Base-by-base conservation (phyloP, 2,113 vertebrate species). In the Colossoma macropomum region DNA sequence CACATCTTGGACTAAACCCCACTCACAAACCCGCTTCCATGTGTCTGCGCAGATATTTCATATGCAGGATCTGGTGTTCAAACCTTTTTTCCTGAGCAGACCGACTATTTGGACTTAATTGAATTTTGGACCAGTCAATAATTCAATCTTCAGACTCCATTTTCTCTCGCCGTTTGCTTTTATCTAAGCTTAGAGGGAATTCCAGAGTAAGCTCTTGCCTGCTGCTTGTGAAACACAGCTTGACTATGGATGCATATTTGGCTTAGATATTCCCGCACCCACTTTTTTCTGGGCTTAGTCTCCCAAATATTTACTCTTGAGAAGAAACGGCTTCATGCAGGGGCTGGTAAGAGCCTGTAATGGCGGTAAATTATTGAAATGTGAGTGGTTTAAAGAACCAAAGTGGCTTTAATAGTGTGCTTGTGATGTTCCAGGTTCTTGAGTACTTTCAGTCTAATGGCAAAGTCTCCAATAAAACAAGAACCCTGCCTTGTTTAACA, bases 61-160 rank as follows among this genome's bases (percentile, higher is more conserved):
- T 30, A 62, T 62, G 25, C 56, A 13, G 27, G 60, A 69, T 74
- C 70, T 81, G 32, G 63, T 56, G 27, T 66, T 80, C 68, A 68
- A 10, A 48, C 21, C 59, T 62, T 16, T 60, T 56, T 65, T 82
- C 27, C 74, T n/a, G 25, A 34, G 77, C 75, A 48, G 13, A 48
- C 21, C 54, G 34, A 21, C 52, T 63, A 75, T 56, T 72, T 54
- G 54, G 71, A 66, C 56, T 28, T 77, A 81, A 86, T 84, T 82
- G 69, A 88, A 84, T 81, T 81, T 84, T 15, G 23, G 25, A 38
- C 27, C 27, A 81, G 34, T 72, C 38, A 69, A 65, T 84, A 79
- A 84, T 82, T 81, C 66, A 70, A 79, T 86, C 83, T 84, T 79
- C 25, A 62, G 32, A 54, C 62, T 77, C 65, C 27, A 25, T 54